Conservation (phyloP, 2,797 vertebrate genomes). For the Lagorchestes hirsutus region DNA sequence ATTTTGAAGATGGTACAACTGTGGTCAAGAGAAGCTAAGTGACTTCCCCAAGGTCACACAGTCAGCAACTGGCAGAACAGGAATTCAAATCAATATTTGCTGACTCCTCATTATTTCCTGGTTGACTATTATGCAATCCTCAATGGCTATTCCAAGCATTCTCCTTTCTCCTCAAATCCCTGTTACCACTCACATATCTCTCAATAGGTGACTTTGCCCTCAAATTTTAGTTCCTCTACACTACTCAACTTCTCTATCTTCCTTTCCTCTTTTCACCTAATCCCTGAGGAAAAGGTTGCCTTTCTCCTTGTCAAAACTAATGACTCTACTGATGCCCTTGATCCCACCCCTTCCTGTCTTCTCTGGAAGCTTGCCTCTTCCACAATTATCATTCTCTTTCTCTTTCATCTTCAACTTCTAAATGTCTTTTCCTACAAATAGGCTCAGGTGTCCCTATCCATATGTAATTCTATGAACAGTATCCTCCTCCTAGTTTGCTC, state of each 20-base stretch:
- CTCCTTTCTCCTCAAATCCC: not conserved
- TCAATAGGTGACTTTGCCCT: too few relatives aligned
- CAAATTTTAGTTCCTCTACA: not conserved
- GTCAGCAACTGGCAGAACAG: not conserved
- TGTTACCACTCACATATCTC: not conserved
- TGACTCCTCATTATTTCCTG: not conserved
- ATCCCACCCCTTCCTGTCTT: not conserved
- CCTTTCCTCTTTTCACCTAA: not conserved
- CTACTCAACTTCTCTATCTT: not conserved
- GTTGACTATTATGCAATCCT: not conserved
- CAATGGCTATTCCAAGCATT: not conserved
- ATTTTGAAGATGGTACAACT: not conserved
- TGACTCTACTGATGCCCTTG: not conserved
- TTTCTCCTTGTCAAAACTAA: not conserved
- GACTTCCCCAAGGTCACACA: not conserved
- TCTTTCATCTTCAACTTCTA: not conserved
- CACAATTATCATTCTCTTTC: not conserved
- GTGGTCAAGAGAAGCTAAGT: conserved; percentile 5
- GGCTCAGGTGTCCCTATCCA: not conserved
- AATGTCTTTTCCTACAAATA: not conserved
- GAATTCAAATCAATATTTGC: not conserved
- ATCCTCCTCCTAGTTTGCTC: not conserved
- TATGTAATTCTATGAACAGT: not conserved
- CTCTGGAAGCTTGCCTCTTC: not conserved
- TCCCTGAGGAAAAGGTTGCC: not conserved